Evolutionary conservation across 1,140 invertebrate genomes (phyloP).

Genomic region (Doryteuthis pealeii): DNA sequence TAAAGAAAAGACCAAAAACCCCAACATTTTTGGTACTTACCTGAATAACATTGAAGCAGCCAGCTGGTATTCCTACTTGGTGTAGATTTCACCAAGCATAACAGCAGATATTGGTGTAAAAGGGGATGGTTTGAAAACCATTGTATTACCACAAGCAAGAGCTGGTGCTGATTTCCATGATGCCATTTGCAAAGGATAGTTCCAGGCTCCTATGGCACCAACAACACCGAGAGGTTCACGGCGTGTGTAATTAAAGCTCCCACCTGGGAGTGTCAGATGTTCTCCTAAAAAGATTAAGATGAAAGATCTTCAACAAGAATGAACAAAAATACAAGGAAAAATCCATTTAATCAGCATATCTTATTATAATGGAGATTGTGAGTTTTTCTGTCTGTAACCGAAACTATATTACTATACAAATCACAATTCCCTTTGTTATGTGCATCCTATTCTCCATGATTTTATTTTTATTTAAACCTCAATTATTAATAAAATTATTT

Average conservation of each 20-base stretch:
- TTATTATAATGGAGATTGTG: too few species aligned
- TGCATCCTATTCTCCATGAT: too few species aligned
- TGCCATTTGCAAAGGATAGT: slow-evolving; percentile 67
- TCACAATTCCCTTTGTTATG: too few species aligned
- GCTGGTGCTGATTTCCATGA: slow-evolving; percentile 63
- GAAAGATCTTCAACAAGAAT: not conserved
- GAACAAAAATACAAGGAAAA: not conserved
- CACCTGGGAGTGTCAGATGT: slow-evolving; percentile 50
- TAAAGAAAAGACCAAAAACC: too few species aligned
- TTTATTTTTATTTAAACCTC: too few species aligned
- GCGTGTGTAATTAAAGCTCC: slow-evolving; percentile 60
- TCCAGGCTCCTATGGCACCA: slow-evolving; percentile 66
- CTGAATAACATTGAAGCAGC: slow-evolving; percentile 66
- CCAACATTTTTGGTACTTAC: slow-evolving; percentile 36
- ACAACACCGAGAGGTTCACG: slow-evolving; percentile 65
- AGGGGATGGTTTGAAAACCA: slow-evolving; percentile 65
- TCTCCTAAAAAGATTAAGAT: slow-evolving; percentile 46
- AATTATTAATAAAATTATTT: too few species aligned
- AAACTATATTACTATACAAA: too few species aligned
- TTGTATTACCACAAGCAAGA: slow-evolving; percentile 65
- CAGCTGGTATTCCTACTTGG: slow-evolving; percentile 64
- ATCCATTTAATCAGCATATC: not conserved
- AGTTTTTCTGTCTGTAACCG: too few species aligned
- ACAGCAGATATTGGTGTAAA: slow-evolving; percentile 65
- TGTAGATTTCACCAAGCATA: slow-evolving; percentile 63